Evolutionary conservation across 2,113 vertebrate genomes (phyloP).

Genomic region (Cephalopterus ornatus): DNA sequence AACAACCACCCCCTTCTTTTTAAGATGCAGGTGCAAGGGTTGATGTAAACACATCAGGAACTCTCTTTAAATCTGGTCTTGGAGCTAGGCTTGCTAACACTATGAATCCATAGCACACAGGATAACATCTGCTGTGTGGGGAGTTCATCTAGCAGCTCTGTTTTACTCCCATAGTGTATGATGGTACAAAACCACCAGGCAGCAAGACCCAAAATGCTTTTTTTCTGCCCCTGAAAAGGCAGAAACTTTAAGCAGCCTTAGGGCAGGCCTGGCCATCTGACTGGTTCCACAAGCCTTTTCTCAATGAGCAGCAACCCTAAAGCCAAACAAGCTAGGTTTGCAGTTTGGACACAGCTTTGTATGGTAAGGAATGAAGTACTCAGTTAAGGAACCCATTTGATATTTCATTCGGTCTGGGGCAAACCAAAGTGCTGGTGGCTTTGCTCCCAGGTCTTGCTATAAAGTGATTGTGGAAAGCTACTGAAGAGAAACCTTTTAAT

Average conservation of each 20-base stretch:
- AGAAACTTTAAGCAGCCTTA: background rate
- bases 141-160: background rate
- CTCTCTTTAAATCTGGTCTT: background rate
- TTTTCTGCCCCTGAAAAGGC: background rate
- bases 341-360: background rate
- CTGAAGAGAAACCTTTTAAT: slow-evolving; percentile 60
- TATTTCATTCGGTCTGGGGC: background rate
- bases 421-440: background rate
- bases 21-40: background rate
- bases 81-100: rapidly evolving
- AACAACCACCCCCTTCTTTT: background rate
- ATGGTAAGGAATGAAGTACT: background rate
- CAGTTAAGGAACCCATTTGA: background rate
- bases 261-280: background rate
- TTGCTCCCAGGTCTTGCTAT: slow-evolving; percentile 27
- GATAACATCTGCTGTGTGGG: background rate
- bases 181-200: background rate
- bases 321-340: rapidly evolving
- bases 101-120: rapidly evolving
- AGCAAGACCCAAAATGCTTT: background rate
- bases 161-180: background rate
- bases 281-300: background rate
- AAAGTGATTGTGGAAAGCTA: slow-evolving; percentile 45
- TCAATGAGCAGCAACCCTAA: background rate
- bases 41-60: background rate